These are phyloP conservation scores for Lasioglossum lativentre DNA, from an alignment of 2,888 invertebrate genomes.

Conservation along the genomic window DNA sequence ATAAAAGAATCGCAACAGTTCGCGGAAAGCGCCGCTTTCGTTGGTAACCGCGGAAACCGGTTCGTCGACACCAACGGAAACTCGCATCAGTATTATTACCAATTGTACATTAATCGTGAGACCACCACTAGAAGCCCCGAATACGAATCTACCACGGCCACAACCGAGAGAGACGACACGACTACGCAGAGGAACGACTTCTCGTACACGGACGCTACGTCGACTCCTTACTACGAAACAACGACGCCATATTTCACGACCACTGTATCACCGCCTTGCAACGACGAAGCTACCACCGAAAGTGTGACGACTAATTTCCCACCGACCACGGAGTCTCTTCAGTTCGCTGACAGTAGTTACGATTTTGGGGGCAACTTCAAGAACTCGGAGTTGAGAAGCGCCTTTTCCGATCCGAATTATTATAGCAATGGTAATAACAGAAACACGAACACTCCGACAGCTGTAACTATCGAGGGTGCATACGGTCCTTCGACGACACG, in stretches of 20 bases:
- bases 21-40: slow-evolving; percentile 92
- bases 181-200: slow-evolving; percentile 51
- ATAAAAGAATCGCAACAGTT: slow-evolving; percentile 89
- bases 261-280: slow-evolving; percentile 46
- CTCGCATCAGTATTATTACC: slow-evolving; percentile 64
- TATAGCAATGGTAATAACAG: slow-evolving; percentile 26
- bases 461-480: not conserved
- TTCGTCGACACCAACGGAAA: slow-evolving; percentile 70
- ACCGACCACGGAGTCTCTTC: slow-evolving; percentile 54
- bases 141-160: slow-evolving; percentile 32
- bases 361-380: slow-evolving; percentile 20
- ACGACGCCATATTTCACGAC: slow-evolving; percentile 64
- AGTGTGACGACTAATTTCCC: slow-evolving; percentile 43
- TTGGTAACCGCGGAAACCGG: slow-evolving; percentile 84
- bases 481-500: slow-evolving; percentile 21
- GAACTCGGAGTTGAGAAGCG: not conserved
- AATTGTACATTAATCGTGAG: slow-evolving; percentile 68
- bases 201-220: slow-evolving; percentile 78
- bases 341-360: slow-evolving; percentile 35
- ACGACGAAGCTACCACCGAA: slow-evolving; percentile 63
- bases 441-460: slow-evolving; percentile 8
- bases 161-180: slow-evolving; percentile 11
- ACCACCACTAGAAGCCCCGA: slow-evolving; percentile 24
- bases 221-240: slow-evolving; percentile 70
- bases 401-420: slow-evolving; percentile 50